These are phyloP conservation scores for Takifugu rubripes DNA, from an alignment of 2,797 vertebrate genomes.

Conservation along the genomic window DNA sequence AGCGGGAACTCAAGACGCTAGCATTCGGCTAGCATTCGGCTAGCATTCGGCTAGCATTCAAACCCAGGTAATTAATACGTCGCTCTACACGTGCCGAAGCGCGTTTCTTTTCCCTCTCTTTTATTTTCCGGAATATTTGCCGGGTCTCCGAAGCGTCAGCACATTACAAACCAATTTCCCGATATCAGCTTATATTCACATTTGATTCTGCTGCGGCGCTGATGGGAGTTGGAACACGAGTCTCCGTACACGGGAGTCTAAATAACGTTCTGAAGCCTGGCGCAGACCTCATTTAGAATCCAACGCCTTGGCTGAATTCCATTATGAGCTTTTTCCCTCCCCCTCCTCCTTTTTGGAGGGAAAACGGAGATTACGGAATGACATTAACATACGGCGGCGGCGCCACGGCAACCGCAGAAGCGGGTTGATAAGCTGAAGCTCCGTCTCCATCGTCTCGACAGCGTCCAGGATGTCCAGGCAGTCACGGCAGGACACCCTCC, in stretches of 20 bases:
- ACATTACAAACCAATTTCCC: constrained; percentile 98
- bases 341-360: constrained; percentile 64
- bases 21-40: too few relatives aligned
- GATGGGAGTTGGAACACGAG: constrained; percentile 90
- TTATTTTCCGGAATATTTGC: constrained; percentile 9
- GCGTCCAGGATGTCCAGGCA: constrained; percentile 8
- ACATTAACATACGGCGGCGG: constrained; percentile 69
- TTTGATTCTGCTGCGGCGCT: constrained; percentile 94
- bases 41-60: too few relatives aligned
- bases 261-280: constrained; percentile 94
- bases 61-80: constrained; percentile 77
- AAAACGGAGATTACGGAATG: constrained; percentile 79
- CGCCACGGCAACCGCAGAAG: background rate
- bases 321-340: constrained; percentile 68
- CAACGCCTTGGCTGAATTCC: constrained; percentile 91
- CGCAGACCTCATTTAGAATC: constrained; percentile 99
- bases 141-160: constrained; percentile 88
- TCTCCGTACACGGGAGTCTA: constrained; percentile 94
- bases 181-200: constrained; percentile 97
- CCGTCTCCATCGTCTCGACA: constrained; percentile 9
- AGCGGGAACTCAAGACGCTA: constrained; percentile 43
- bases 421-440: constrained; percentile 23
- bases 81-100: constrained; percentile 73
- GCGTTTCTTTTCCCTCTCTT: constrained; percentile 58
- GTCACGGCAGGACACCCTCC: constrained; percentile 5